Conservation (phyloP, 2,888 invertebrate genomes). For the Crioceris asparagi region DNA sequence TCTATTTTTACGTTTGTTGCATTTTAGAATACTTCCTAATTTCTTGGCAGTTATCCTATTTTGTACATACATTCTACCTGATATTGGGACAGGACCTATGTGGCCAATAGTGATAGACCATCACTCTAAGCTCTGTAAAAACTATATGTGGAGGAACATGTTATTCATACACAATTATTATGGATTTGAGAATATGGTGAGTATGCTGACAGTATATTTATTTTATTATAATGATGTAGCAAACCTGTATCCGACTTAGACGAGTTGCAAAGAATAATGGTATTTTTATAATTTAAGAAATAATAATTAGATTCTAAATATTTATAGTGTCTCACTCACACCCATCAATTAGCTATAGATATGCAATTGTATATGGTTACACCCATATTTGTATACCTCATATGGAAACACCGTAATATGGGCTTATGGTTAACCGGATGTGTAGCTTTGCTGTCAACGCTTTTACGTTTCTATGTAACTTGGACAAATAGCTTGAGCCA, state of each 20-base stretch:
- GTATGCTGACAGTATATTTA: background rate
- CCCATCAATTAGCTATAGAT: conserved; percentile 58
- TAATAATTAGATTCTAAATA: too few relatives aligned
- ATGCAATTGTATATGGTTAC: conserved; percentile 52
- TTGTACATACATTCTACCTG: conserved; percentile 55
- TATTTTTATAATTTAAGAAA: too few relatives aligned
- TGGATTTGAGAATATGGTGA: conserved; percentile 60
- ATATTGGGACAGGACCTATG: conserved; percentile 52
- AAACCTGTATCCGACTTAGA: too few relatives aligned
- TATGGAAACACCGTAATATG: conserved; percentile 46
- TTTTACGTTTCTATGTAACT: conserved; percentile 48
- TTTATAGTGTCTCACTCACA: conserved; percentile 52
- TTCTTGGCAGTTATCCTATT: conserved; percentile 51
- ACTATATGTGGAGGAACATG: conserved; percentile 60
- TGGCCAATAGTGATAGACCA: conserved; percentile 59
- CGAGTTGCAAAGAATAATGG: background rate
- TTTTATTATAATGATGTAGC: conserved; percentile 1
- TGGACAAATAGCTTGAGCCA: conserved; percentile 46
- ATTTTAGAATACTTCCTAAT: conserved; percentile 54
- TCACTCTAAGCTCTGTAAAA: conserved; percentile 56
- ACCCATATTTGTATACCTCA: conserved; percentile 43
- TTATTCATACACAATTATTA: conserved; percentile 63
- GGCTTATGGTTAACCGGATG: conserved; percentile 37
- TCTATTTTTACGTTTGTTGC: too few relatives aligned
- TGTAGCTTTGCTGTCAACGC: conserved; percentile 46